These are phyloP conservation scores for Anastatus disparis DNA, from an alignment of 1,140 invertebrate species.

Conservation along the genomic window DNA sequence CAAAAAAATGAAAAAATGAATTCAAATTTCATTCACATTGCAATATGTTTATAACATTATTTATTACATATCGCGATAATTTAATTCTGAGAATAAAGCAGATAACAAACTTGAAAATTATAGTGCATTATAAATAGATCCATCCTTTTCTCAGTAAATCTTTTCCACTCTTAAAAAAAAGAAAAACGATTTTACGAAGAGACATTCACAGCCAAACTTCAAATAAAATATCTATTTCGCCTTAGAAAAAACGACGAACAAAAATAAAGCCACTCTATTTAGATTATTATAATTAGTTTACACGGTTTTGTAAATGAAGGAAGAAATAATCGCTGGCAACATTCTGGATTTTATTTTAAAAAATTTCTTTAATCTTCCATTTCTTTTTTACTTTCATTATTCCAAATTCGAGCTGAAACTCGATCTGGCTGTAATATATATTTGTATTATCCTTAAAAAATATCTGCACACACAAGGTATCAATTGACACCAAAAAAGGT, in stretches of 20 bases:
- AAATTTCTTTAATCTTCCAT: background rate
- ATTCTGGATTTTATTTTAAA: too few relatives aligned
- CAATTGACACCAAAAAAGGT: background rate
- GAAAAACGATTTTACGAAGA: constrained; percentile 25
- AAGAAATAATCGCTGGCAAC: background rate
- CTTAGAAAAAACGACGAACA: constrained; percentile 15
- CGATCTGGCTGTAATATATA: too few relatives aligned
- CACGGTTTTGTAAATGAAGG: background rate
- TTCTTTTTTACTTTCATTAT: too few relatives aligned
- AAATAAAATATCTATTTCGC: constrained; percentile 46
- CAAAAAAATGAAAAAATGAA: background rate
- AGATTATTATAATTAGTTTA: constrained; percentile 7
- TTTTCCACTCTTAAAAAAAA: background rate
- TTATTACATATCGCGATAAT: too few relatives aligned
- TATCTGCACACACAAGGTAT: background rate
- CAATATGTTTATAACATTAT: too few relatives aligned
- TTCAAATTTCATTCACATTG: too few relatives aligned
- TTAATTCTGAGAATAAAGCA: background rate
- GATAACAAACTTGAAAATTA: constrained; percentile 7
- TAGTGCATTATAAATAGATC: too few relatives aligned
- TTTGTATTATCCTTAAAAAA: too few relatives aligned
- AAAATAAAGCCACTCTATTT: constrained; percentile 43
- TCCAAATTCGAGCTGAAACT: too few relatives aligned
- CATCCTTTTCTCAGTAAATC: constrained; percentile 7
- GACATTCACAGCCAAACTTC: constrained; percentile 51